Evolutionary conservation across 30 jellyfish, hydroid and myxozoan genomes (phyloP), one percentile per base, ranked within the genome.

Genomic region (Turritopsis rubra): DNA sequence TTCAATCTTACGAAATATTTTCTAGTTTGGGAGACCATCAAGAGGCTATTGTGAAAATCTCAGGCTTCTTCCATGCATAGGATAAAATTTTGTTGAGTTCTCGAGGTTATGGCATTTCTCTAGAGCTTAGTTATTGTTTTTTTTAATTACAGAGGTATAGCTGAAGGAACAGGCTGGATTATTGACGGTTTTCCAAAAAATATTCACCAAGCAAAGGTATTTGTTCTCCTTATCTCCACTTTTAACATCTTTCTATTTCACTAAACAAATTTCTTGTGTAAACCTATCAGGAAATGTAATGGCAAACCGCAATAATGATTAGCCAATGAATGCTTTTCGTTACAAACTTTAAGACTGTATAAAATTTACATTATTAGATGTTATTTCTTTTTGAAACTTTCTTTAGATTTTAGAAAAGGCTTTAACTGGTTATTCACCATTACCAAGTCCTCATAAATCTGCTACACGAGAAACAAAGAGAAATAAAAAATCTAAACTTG

Each of bases 161-260:
- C 99, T 22, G 97, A 93, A 29, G 96, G 96, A 18, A 93, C 99
- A 52, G 99, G 99, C 0, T 93, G 99, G 99, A 88, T 93, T n/a
- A 73, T 93, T n/a, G 99, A 93, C 71, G 97, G 99, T 0, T 93
- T 93, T 81, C 99, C 99, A 25, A 22, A 86, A 9, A 93, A 96
- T 25, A 53, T 88, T 7, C 82, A 73, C 53, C 99, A 93, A 79
- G 99, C 99, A 54, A 89, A 93, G 96, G 99, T 93, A 79, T 27
- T 9, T 7, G 16, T 68, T 68, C 19, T n/a, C 19, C 28, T 68
- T 26, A 13, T n/a, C n/a, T n/a, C n/a, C n/a, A n/a, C n/a, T n/a
- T n/a, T n/a, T n/a, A 60, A 17, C n/a, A 18, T 60, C 18, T 60
- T 60, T 17, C 73, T 60, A 17, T n/a, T 72, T 72, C 23, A 16